Base-by-base conservation (phyloP, 2,113 vertebrate genomes). In the Ailurus styani region DNA sequence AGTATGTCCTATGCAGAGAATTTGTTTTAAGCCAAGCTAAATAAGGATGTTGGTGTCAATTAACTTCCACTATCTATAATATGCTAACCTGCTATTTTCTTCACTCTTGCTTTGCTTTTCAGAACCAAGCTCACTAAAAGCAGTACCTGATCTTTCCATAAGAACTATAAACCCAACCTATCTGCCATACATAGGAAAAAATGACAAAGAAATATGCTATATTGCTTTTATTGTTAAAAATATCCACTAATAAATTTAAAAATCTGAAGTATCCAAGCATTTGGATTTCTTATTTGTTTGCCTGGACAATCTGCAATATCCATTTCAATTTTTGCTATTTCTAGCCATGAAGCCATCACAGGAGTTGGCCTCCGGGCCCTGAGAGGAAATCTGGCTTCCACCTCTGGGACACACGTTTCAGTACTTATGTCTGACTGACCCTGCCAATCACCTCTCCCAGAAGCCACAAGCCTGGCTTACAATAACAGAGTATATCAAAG, bases 401-500 rank as follows among this genome's bases (percentile, higher is more conserved):
- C 25, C 93, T 34, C 94, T 97, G 97, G 94, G 95, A 98, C 97
- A 85, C 90, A 96, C 96, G 84, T 95, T 91, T 34, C 64, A 93
- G 94, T 82, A 86, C 86, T 97, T 98, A 96, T 96, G 95, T 93
- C 90, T 82, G 87, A 83, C 91, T 95, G 75, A 79, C 90, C 89
- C 97, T 91, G 95, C 50, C 96, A 97, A 96, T 96, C 77, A 64
- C 55, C 37, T 14, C 82, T 95, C 95, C 91, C 68, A 90, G 81
- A 0, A 23, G 97, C 87, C 95, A 89, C 50, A 87, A 95, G 73
- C 21, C 31, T 55, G 95, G 89, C 87, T 96, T 98, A 94, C 34
- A 92, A 98, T 95, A 95, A 97, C 95, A 97, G 97, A 97, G 98
- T 98, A 97, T 57, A 97, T 55, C 95, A 97, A 96, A 95, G 84